A percentile compares a stretch with the other conserved stretches of the same genome.
Conservation (phyloP, 2,113 vertebrate genomes). For the Nerophis lumbriciformis region DNA sequence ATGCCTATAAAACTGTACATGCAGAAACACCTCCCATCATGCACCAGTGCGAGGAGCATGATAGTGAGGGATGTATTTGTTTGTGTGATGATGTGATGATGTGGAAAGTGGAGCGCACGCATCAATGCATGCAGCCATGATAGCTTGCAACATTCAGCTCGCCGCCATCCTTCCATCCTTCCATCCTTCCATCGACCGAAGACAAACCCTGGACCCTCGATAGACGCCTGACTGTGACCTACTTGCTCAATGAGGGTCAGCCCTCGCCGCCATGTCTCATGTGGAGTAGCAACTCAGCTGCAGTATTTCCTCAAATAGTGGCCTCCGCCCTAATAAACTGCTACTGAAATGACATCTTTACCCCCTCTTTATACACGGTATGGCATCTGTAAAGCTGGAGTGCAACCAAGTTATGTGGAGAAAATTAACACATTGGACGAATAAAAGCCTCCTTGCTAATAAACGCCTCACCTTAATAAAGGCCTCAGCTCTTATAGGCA, state of each 20-base stretch:
- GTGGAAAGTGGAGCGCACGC: slow-evolving; percentile 51
- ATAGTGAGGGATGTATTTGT: background rate
- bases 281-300: background rate
- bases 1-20: no score
- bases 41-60: background rate
- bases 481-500: no score
- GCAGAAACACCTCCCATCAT: background rate
- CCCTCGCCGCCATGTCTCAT: background rate
- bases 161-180: background rate
- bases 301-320: background rate
- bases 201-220: slow-evolving; percentile 14
- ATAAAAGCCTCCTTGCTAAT: background rate
- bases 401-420: background rate
- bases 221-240: slow-evolving; percentile 27
- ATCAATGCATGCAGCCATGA: slow-evolving; percentile 26
- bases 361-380: background rate
- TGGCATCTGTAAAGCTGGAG: background rate
- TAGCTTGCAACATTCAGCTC: slow-evolving; percentile 5
- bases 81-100: slow-evolving; percentile 35
- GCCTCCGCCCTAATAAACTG: background rate
- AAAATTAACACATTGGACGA: background rate
- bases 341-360: no score
- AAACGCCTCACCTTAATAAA: background rate
- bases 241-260: slow-evolving; percentile 12
- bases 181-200: slow-evolving; percentile 10